phyloP scores from a whole-genome alignment of 2,888 invertebrate species.

The Nyleta sp. region DNA sequence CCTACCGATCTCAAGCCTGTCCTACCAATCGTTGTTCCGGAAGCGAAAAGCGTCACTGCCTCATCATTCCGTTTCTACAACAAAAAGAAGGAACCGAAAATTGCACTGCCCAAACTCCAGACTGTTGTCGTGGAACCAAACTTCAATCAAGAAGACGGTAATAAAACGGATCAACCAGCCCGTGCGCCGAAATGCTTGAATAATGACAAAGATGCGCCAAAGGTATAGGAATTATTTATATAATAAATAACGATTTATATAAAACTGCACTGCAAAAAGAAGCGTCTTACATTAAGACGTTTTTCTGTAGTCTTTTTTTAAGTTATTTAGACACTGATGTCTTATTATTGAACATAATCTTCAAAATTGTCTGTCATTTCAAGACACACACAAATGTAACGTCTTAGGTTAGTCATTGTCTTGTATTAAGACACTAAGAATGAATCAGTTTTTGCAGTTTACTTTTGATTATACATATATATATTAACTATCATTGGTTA shows the following conservation, averaged over 20 bases:
- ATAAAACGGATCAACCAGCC: slow-evolving; percentile 12
- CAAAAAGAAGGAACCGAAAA: slow-evolving; percentile 50
- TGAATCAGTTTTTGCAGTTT: too few relatives aligned
- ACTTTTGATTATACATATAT: too few relatives aligned
- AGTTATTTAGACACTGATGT: too few relatives aligned
- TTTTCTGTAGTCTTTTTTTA: too few relatives aligned
- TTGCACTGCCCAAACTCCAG: slow-evolving; percentile 49
- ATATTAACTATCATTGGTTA: background rate
- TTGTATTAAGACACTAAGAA: too few relatives aligned
- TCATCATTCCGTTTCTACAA: slow-evolving; percentile 50
- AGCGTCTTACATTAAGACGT: too few relatives aligned
- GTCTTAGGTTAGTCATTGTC: too few relatives aligned
- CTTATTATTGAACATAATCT: too few relatives aligned
- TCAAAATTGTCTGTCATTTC: too few relatives aligned
- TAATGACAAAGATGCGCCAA: slow-evolving; percentile 29
- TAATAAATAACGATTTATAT: background rate
- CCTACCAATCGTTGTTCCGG: slow-evolving; percentile 39
- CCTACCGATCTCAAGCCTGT: slow-evolving; percentile 19
- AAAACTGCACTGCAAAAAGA: too few relatives aligned
- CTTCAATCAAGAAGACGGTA: slow-evolving; percentile 19
- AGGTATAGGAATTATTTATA: slow-evolving; percentile 38
- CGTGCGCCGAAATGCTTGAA: slow-evolving; percentile 25
- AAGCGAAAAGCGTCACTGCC: slow-evolving; percentile 59
- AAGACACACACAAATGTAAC: too few relatives aligned
- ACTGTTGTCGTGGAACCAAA: slow-evolving; percentile 21